Percentiles rank a stretch among this genome's conserved stretches.
Evolutionary conservation across 2,113 vertebrate genomes (phyloP).

Genomic region (Corvus hawaiiensis): DNA sequence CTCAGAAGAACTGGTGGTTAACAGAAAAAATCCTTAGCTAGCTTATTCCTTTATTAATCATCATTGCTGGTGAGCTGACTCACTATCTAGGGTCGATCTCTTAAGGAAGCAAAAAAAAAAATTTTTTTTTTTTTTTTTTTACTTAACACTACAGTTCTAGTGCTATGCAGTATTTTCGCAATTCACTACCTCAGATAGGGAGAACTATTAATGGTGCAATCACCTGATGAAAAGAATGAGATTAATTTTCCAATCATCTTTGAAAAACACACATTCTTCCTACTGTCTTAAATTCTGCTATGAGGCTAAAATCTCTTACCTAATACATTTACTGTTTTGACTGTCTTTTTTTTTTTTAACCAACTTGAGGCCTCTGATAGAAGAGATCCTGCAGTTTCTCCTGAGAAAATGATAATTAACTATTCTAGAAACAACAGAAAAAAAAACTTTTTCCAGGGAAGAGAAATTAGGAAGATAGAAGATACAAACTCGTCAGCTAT

Average conservation of each 20-base stretch:
- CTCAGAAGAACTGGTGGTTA: background rate
- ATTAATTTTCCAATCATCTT: background rate
- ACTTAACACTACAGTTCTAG: background rate
- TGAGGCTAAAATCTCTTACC: background rate
- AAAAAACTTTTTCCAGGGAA: background rate
- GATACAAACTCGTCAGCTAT: background rate
- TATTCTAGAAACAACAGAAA: background rate
- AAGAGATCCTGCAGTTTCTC: background rate
- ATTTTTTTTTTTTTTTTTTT: background rate
- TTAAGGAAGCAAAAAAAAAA: background rate
- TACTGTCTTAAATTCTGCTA: background rate
- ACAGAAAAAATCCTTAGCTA: background rate
- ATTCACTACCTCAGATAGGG: background rate
- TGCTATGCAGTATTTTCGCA: background rate
- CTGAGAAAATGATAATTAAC: background rate
- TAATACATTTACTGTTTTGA: background rate
- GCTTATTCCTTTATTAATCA: background rate
- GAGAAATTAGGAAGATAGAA: background rate
- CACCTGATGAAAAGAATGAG: background rate
- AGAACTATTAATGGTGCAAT: background rate
- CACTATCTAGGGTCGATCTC: background rate
- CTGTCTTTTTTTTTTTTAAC: background rate
- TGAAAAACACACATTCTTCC: background rate
- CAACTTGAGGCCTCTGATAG: background rate
- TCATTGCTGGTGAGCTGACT: background rate